Evolutionary conservation across 2,797 vertebrate species (phyloP), one percentile per base, ranked within the genome.

Genomic region (Telmatherina bonti): DNA sequence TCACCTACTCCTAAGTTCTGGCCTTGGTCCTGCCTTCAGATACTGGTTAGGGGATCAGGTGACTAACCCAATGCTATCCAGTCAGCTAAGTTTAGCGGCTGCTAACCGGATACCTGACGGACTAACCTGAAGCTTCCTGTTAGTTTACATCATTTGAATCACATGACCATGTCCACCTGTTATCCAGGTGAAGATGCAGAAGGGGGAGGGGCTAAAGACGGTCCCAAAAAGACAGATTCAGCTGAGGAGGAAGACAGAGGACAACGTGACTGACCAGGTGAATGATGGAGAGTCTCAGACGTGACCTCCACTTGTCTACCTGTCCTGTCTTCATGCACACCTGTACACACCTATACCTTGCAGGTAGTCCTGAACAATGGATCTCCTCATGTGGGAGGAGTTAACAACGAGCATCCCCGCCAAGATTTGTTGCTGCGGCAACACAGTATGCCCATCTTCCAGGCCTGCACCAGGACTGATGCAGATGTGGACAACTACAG

Each of bases 201-300:
- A 89, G 70, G 72, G 89, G 88, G 82, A 91, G 90, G 81, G 78
- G 89, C 67, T 41, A 16, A 95, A 95, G 79, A 97, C 95, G 0
- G 96, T 97, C 47, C 96, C 96, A 12, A 97, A 97, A 81, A 92
- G 96, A 22, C 95, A 96, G 89, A 97, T 97, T 68, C 95, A 96
- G 62, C 91, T 97, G 54, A 96, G 95, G 56, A 94, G 94, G 62
- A 94, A 93, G 62, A 93, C 93, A 0, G 35, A 27, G 0, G 64
- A 76, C 13, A 38, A 56, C 13, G 1, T 67, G 0, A 15, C 0
- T 0, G 31, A 58, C 0, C 51, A 60, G 43, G 67, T 59, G 12
- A 65, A 64, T 2, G 5, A 36, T 15, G 92, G 89, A 52, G 24
- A 52, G 24, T 15, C 29, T 26, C 71, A 79, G 54, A 56, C 61